Conservation (phyloP, 1,140 invertebrate genomes). For the Pseudomyrmex dendroicus region DNA sequence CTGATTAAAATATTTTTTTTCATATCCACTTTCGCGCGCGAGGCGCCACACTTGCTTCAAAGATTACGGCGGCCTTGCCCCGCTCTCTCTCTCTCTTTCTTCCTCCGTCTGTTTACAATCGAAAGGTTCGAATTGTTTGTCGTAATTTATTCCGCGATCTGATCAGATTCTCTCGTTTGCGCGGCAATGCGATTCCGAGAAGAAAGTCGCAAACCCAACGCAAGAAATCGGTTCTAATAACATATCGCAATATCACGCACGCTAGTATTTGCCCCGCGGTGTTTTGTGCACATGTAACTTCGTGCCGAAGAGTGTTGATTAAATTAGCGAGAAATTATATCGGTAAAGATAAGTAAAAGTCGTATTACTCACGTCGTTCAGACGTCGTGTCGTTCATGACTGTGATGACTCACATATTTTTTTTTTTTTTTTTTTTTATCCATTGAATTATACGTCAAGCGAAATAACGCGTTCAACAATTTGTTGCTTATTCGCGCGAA, state of each 20-base stretch:
- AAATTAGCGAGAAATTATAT: background rate
- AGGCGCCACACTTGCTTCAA: background rate
- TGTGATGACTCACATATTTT: background rate
- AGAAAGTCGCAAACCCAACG: slow-evolving; percentile 40
- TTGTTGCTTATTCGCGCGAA: too few species aligned
- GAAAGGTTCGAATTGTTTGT: slow-evolving; percentile 51
- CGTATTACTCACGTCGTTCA: background rate
- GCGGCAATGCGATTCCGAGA: background rate
- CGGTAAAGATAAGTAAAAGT: background rate
- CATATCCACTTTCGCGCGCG: background rate
- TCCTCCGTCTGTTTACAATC: too few species aligned
- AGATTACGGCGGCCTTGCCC: slow-evolving; percentile 51
- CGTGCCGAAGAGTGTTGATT: background rate
- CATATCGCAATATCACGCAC: background rate
- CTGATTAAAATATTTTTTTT: slow-evolving; percentile 57
- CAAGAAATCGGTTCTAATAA: slow-evolving; percentile 22
- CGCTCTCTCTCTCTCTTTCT: slow-evolving; percentile 35
- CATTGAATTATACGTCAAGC: too few species aligned
- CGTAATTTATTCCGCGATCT: slow-evolving; percentile 8
- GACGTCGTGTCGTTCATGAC: background rate
- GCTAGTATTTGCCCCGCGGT: background rate
- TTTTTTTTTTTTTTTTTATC: too few species aligned
- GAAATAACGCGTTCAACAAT: too few species aligned
- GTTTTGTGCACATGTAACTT: background rate
- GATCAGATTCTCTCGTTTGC: slow-evolving; percentile 26